Conservation (phyloP, 1,140 invertebrate species). For the Temnothorax longispinosus region DNA sequence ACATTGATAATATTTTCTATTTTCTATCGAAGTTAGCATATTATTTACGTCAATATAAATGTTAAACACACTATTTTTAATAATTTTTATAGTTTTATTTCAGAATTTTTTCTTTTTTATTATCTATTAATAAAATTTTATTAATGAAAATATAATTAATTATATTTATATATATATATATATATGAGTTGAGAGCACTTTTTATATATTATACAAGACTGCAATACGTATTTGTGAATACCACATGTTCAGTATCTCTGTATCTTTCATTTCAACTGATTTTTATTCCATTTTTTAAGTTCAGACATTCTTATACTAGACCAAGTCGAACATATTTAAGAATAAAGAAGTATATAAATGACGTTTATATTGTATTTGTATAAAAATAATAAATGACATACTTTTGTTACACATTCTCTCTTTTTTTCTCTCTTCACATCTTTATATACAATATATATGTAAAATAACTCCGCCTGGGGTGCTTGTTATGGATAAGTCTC, state of each 20-base stretch:
- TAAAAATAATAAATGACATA: constrained; percentile 74
- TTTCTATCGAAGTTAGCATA: neutral
- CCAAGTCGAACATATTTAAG: constrained; percentile 63
- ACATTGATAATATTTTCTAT: neutral
- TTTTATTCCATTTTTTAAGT: constrained; percentile 33
- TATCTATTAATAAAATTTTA: neutral
- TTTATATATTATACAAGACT: constrained; percentile 49
- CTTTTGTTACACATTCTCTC: constrained; percentile 69
- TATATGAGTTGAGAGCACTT: neutral
- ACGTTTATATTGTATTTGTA: constrained; percentile 72
- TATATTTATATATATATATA: neutral
- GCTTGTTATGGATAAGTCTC: too few species aligned
- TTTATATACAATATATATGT: constrained; percentile 3
- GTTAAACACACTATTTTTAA: constrained; percentile 11
- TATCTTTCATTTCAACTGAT: neutral
- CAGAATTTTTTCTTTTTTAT: neutral
- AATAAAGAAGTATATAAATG: constrained; percentile 45
- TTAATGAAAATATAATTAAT: neutral
- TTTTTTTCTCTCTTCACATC: neutral
- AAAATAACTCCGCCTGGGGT: too few species aligned
- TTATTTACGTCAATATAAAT: neutral
- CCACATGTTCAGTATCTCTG: constrained; percentile 6
- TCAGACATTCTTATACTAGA: neutral
- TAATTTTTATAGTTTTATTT: neutral
- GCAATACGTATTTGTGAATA: neutral